Evolutionary conservation across 1,140 invertebrate species (phyloP).

Genomic region (Portunus trituberculatus): DNA sequence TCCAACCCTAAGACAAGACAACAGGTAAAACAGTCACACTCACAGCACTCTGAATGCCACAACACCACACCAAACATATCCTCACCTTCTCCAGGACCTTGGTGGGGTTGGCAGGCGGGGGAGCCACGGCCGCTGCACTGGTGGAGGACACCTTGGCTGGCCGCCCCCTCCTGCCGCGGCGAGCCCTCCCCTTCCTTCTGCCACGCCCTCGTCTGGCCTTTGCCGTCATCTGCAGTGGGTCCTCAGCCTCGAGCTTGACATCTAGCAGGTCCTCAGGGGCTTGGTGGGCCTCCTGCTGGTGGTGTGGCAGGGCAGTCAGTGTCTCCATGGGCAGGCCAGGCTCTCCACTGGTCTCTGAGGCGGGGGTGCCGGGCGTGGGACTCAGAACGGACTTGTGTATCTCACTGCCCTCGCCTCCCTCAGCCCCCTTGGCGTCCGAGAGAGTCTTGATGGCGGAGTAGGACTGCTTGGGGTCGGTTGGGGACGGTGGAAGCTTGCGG

Average conservation of each 20-base stretch:
- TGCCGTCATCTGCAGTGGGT: background rate
- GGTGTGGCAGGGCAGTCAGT: slow-evolving; percentile 8
- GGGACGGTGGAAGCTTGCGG: slow-evolving; percentile 36
- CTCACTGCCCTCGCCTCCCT: slow-evolving; percentile 32
- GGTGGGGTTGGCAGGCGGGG: background rate
- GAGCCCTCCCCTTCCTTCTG: background rate
- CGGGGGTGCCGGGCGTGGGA: slow-evolving; percentile 72
- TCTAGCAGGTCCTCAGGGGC: background rate
- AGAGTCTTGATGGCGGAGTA: slow-evolving; percentile 55
- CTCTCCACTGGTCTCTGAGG: slow-evolving; percentile 71
- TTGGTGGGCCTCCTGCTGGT: background rate
- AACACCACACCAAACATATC: background rate
- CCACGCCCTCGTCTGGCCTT: background rate
- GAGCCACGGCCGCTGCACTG: background rate
- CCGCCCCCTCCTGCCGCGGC: background rate
- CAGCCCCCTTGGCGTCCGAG: slow-evolving; percentile 25
- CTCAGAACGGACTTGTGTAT: slow-evolving; percentile 70
- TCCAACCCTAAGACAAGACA: no score
- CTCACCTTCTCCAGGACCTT: slow-evolving; percentile 57
- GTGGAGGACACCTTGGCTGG: background rate
- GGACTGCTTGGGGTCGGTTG: slow-evolving; percentile 42
- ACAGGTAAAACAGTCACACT: background rate
- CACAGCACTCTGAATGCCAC: background rate
- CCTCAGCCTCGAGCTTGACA: background rate
- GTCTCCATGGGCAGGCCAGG: slow-evolving; percentile 74